phyloP scores from a whole-genome alignment of 2,888 invertebrate genomes.

The Hyles lineata region DNA sequence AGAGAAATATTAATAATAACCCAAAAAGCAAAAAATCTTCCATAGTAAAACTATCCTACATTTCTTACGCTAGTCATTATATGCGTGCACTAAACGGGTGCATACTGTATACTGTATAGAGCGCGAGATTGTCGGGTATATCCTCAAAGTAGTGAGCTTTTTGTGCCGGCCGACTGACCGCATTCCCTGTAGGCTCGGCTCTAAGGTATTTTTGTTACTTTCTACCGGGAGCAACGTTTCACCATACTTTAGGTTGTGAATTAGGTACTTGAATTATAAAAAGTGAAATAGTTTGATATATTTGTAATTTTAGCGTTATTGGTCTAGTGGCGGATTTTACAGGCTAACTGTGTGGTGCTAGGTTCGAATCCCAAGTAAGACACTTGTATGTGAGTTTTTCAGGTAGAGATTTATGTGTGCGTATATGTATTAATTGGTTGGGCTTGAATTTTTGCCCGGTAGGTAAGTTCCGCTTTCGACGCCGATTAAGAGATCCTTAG shows the following conservation, averaged over 20 bases:
- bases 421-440: too few species aligned
- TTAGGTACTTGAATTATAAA: background rate
- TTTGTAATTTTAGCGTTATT: too few species aligned
- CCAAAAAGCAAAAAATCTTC: background rate
- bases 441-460: too few species aligned
- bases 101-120: background rate
- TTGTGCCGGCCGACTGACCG: conserved; percentile 19
- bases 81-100: background rate
- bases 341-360: too few species aligned
- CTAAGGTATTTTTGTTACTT: background rate
- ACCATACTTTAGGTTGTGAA: background rate
- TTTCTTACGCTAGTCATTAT: background rate
- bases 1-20: too few species aligned
- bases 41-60: background rate
- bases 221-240: conserved; percentile 15
- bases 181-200: conserved; percentile 20
- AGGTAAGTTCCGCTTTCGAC: too few species aligned
- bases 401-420: too few species aligned
- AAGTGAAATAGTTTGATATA: background rate
- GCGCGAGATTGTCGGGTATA: background rate
- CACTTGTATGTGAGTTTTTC: too few species aligned
- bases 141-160: conserved; percentile 1
- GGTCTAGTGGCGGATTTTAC: too few species aligned
- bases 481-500: too few species aligned
- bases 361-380: too few species aligned